These are phyloP conservation scores for Sinonovacula constricta DNA, from an alignment of 1,140 invertebrate genomes.

Conservation along the genomic window DNA sequence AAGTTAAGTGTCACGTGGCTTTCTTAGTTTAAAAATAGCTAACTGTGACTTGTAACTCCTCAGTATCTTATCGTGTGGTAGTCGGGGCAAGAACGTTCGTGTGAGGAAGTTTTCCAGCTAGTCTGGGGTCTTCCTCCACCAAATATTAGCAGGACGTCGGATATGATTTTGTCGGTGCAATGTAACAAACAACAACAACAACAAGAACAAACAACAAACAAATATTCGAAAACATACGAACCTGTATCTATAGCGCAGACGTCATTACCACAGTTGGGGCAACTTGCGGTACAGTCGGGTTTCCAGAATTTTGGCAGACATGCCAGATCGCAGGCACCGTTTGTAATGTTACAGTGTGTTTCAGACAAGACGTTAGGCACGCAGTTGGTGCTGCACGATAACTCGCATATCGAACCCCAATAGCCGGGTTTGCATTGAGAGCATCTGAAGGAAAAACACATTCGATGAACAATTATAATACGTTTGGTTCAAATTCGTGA, in stretches of 20 bases:
- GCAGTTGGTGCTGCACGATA: conserved; percentile 1
- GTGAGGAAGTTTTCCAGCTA: background rate
- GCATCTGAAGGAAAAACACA: background rate
- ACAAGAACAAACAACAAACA: background rate
- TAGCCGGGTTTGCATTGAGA: background rate
- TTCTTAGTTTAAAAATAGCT: too few species aligned
- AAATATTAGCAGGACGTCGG: background rate
- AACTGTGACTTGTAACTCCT: too few species aligned
- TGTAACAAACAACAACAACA: background rate
- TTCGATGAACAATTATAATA: background rate
- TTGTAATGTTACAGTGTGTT: background rate
- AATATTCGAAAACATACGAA: background rate
- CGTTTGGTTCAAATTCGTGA: background rate
- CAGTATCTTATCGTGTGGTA: too few species aligned
- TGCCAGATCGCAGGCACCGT: background rate
- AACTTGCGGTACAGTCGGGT: background rate
- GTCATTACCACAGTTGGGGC: conserved; percentile 10
- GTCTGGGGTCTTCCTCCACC: background rate
- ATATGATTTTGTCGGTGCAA: background rate
- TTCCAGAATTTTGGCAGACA: conserved; percentile 4
- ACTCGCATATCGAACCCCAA: conserved; percentile 13
- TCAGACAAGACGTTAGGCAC: background rate
- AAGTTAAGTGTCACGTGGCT: too few species aligned
- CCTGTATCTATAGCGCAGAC: background rate
- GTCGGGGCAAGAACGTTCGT: too few species aligned